Base-by-base conservation (phyloP, 2,888 invertebrate species). In the Pyrocoelia pectoralis region DNA sequence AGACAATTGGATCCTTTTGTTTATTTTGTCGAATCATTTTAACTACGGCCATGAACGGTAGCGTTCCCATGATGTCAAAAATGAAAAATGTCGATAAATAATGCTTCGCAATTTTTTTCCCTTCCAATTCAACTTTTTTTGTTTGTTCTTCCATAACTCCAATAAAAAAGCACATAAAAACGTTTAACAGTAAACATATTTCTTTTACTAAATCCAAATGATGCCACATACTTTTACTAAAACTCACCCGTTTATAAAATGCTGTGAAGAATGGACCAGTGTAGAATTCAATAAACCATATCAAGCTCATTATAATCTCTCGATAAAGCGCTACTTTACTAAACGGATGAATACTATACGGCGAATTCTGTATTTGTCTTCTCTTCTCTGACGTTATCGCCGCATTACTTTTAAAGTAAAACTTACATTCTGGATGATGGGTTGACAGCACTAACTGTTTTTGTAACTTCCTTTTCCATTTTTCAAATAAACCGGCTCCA, bases 281-380 rank as follows among this genome's bases (percentile, higher is more conserved):
- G 9, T 66, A 41, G 41, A 69, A 69, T 10, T 52, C 24, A 6
- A 65, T 50, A 43, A 66, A 49, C 61, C 66, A 70, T 9, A 62
- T 14, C 4, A 69, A 3, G 24, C 59, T 63, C 61, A 69, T 53
- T 17, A 64, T 17, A 0, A 65, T 55, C 55, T 70, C 68, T n/a
- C 53, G 40, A 19, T 49, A 59, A 33, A 64, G 29, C 6, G 48
- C 48, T 5, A 68, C 58, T 12, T 50, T 53, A 58, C 81, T 80
- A 65, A 73, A 80, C 0, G 81, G 81, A 66, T 81, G 81, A 63
- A 81, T 75, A 12, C 79, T 61, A 76, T 77, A 80, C 75, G 77
- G 76, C 18, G 60, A 12, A 3, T 74, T 74, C 13, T 72, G 72
- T 5, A 76, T 72, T 24, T 81, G 81, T 15, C 77, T 68, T 57